Percentiles rank a stretch among this genome's conserved stretches.
phyloP scores from a whole-genome alignment of 2,888 invertebrate species.

The Cistogaster globosa region DNA sequence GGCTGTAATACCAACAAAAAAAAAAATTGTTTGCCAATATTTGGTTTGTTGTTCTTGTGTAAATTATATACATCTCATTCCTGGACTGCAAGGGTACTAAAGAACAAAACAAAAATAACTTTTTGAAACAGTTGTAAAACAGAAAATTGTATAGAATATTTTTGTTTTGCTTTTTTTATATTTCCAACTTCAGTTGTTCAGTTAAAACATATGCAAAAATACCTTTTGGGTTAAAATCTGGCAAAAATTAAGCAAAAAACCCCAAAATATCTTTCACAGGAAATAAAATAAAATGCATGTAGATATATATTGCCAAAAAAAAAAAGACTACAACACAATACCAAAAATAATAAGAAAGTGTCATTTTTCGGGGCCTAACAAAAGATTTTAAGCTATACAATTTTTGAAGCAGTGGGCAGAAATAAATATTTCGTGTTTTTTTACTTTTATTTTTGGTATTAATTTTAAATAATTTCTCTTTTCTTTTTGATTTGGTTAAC shows the following conservation, averaged over 20 bases:
- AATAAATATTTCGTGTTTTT: constrained; percentile 14
- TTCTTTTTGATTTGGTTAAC: constrained; percentile 25
- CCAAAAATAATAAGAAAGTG: constrained; percentile 17
- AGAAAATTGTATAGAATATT: constrained; percentile 69
- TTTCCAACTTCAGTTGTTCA: constrained; percentile 45
- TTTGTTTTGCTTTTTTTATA: constrained; percentile 6
- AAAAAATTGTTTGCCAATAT: too few species aligned
- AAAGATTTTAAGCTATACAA: constrained; percentile 63
- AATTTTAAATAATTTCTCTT: constrained; percentile 53
- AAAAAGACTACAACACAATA: constrained; percentile 41
- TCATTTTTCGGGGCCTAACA: constrained; percentile 57
- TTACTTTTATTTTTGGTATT: constrained; percentile 51
- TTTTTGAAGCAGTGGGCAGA: constrained; percentile 2
- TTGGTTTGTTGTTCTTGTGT: not conserved
- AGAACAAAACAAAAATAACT: constrained; percentile 6
- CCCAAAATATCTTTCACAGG: constrained; percentile 55
- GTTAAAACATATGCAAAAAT: constrained; percentile 68
- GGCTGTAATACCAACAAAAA: too few species aligned
- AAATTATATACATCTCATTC: too few species aligned
- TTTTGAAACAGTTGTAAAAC: constrained; percentile 71
- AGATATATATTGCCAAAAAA: constrained; percentile 49
- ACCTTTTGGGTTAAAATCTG: constrained; percentile 68
- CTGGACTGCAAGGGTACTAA: too few species aligned
- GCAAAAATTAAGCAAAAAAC: not conserved
- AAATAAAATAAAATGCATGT: constrained; percentile 68